Percentiles rank a stretch among this genome's conserved stretches.
Conservation (phyloP, 2,797 vertebrate genomes). For the Synanceia verrucosa region DNA sequence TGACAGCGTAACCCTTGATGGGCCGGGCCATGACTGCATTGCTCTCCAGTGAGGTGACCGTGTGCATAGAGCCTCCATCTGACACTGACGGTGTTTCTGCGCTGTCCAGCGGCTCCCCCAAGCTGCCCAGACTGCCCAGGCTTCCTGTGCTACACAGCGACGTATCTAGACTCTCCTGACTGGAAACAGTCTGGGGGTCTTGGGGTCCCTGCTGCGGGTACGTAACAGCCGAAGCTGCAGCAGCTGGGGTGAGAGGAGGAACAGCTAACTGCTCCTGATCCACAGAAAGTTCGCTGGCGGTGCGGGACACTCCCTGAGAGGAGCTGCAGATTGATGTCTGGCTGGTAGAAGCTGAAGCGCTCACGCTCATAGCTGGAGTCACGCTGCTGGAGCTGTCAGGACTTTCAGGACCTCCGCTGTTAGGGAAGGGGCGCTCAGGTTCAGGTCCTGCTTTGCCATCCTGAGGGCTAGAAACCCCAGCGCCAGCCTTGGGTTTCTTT, state of each 20-base stretch:
- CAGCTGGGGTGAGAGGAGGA: constrained; percentile 80
- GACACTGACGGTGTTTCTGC: constrained; percentile 87
- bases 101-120: constrained; percentile 91
- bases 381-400: constrained; percentile 94
- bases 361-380: constrained; percentile 92
- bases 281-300: constrained; percentile 89
- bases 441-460: constrained; percentile 82
- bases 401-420: constrained; percentile 84
- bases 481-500: constrained; percentile 87
- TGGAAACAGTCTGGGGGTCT: constrained; percentile 91
- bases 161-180: constrained; percentile 96
- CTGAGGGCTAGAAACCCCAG: constrained; percentile 73
- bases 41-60: constrained; percentile 89
- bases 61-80: constrained; percentile 91
- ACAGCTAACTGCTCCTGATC: constrained; percentile 86
- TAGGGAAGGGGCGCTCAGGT: constrained; percentile 80
- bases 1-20: constrained; percentile 97
- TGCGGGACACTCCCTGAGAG: constrained; percentile 91
- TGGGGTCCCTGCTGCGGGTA: constrained; percentile 79
- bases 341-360: constrained; percentile 93
- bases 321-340: constrained; percentile 96
- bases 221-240: constrained; percentile 79
- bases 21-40: constrained; percentile 84
- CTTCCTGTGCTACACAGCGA: constrained; percentile 96
- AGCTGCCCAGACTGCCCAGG: constrained; percentile 93